Conservation (phyloP, 2,797 vertebrate species). For the Melanotaenia trifasciata region DNA sequence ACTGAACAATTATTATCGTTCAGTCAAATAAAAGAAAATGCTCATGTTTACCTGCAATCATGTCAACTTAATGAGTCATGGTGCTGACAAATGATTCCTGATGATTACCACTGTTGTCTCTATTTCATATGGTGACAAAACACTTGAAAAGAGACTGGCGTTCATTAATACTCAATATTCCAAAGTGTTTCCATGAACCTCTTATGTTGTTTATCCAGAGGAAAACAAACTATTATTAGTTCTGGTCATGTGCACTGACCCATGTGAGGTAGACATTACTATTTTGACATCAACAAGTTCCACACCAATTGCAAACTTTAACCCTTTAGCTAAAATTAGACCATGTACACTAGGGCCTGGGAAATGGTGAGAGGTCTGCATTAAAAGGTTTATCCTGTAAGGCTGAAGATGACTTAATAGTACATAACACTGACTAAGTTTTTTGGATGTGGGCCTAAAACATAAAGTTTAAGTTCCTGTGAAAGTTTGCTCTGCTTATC, state of each 20-base stretch:
- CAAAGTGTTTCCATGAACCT: slow-evolving; percentile 39
- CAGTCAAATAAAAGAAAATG: slow-evolving; percentile 8
- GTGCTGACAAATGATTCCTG: background rate
- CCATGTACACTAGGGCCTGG: slow-evolving; percentile 19
- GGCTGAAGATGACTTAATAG: slow-evolving; percentile 9
- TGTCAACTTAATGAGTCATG: slow-evolving; percentile 7
- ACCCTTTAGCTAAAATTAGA: slow-evolving; percentile 39
- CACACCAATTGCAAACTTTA: background rate
- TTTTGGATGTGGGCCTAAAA: slow-evolving; percentile 32
- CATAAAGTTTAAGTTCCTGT: slow-evolving; percentile 40
- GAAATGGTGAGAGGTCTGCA: slow-evolving; percentile 30
- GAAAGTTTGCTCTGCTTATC: slow-evolving; percentile 49
- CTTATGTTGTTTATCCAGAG: slow-evolving; percentile 26
- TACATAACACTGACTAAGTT: slow-evolving; percentile 20
- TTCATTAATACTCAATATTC: slow-evolving; percentile 19
- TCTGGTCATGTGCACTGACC: background rate
- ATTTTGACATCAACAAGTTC: slow-evolving; percentile 43
- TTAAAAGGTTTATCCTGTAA: slow-evolving; percentile 33
- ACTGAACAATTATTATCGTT: slow-evolving; percentile 4
- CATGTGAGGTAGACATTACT: slow-evolving; percentile 13
- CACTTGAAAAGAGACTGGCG: slow-evolving; percentile 8
- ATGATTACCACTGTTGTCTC: background rate
- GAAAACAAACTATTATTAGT: slow-evolving; percentile 63
- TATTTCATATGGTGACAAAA: slow-evolving; percentile 29
- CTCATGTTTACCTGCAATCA: slow-evolving; percentile 15